These are phyloP conservation scores for Halcyon badia DNA, from an alignment of 2,797 vertebrate genomes.

Conservation along the genomic window DNA sequence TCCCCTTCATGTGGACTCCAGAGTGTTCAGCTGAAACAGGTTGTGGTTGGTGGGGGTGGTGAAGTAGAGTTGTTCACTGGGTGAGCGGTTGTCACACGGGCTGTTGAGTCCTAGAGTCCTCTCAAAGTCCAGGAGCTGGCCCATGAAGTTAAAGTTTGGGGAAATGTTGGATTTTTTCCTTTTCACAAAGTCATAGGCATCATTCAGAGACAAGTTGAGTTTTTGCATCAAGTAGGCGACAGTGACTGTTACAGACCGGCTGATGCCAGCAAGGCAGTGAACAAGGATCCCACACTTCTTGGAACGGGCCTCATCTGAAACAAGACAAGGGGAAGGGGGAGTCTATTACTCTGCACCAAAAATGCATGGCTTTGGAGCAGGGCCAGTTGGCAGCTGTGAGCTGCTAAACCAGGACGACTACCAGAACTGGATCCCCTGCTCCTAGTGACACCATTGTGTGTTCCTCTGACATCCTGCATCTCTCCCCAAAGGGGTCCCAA, in stretches of 20 bases:
- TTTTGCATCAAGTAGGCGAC: slow-evolving; percentile 99
- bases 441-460: background rate
- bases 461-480: background rate
- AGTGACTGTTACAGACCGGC: slow-evolving; percentile 96
- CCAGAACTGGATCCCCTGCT: slow-evolving; percentile 19
- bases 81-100: slow-evolving; percentile 92
- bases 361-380: background rate
- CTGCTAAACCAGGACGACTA: background rate
- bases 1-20: slow-evolving; percentile 93
- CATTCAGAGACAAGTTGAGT: slow-evolving; percentile 97
- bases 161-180: slow-evolving; percentile 99
- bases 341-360: slow-evolving; percentile 54
- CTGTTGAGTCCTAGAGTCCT: slow-evolving; percentile 96
- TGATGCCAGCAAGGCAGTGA: slow-evolving; percentile 97
- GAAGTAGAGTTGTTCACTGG: slow-evolving; percentile 94
- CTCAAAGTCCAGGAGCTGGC: slow-evolving; percentile 98
- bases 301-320: slow-evolving; percentile 94
- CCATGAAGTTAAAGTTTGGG: slow-evolving; percentile 99
- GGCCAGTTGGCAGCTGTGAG: slow-evolving; percentile 25
- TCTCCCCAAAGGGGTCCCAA: background rate
- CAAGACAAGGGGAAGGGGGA: slow-evolving; percentile 49
- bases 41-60: slow-evolving; percentile 97
- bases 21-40: slow-evolving; percentile 94
- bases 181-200: slow-evolving; percentile 98
- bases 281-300: slow-evolving; percentile 98